phyloP scores from a whole-genome alignment of 1,140 invertebrate species.

The Tetragonula clypearis region DNA sequence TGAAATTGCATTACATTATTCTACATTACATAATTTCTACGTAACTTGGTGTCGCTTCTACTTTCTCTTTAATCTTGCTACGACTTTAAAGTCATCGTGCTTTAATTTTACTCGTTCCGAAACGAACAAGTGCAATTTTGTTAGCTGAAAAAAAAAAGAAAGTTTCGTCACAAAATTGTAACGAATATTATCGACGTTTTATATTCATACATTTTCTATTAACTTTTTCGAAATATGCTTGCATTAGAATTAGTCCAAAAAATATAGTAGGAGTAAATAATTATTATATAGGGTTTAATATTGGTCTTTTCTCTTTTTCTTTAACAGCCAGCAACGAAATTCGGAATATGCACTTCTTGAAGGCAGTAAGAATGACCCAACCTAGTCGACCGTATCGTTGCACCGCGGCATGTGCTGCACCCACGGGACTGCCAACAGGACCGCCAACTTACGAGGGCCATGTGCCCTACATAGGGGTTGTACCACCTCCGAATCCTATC shows the following conservation, averaged over 20 bases:
- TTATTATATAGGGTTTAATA: not conserved
- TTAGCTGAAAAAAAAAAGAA: not conserved
- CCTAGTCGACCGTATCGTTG: conserved; percentile 40
- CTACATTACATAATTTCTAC: no score
- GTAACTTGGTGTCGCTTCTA: no score
- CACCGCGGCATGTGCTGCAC: conserved; percentile 39
- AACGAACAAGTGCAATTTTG: not conserved
- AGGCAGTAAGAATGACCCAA: conserved; percentile 43
- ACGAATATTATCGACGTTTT: not conserved
- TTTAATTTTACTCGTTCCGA: not conserved
- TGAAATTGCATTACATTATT: no score
- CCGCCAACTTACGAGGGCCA: conserved; percentile 68
- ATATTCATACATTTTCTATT: not conserved
- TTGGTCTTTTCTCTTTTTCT: not conserved
- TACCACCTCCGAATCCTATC: conserved; percentile 50
- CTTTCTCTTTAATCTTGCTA: not conserved
- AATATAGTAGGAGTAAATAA: not conserved
- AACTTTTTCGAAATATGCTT: not conserved
- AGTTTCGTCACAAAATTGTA: not conserved
- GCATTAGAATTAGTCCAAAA: not conserved
- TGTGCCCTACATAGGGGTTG: conserved; percentile 65
- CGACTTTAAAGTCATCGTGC: not conserved
- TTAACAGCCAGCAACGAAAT: conserved; percentile 67
- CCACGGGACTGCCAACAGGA: conserved; percentile 55
- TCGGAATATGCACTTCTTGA: conserved; percentile 59